phyloP scores from a whole-genome alignment of 2,888 invertebrate genomes.

The Torymus tubicola region DNA sequence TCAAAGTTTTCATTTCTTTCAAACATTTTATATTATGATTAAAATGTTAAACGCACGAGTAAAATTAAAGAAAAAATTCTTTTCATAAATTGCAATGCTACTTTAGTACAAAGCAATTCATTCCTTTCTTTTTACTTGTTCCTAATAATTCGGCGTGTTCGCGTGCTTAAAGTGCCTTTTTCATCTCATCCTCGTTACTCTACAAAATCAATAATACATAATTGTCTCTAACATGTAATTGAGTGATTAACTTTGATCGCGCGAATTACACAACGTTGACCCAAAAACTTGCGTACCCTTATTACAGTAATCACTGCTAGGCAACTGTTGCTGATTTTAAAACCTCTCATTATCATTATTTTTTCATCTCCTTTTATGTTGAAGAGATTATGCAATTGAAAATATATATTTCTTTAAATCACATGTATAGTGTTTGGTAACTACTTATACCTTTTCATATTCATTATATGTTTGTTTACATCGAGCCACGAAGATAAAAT shows the following conservation, averaged over 20 bases:
- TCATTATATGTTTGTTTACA: too few species aligned
- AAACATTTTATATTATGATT: too few species aligned
- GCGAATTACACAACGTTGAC: constrained; percentile 39
- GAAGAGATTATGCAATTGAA: neutral
- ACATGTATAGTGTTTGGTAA: neutral
- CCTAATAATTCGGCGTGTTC: constrained; percentile 51
- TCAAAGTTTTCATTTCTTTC: too few species aligned
- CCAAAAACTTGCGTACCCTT: constrained; percentile 36
- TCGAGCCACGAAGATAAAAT: neutral
- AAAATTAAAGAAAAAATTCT: neutral
- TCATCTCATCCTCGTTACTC: constrained; percentile 30
- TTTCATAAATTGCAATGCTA: neutral
- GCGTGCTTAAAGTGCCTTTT: constrained; percentile 42
- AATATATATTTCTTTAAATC: constrained; percentile 10
- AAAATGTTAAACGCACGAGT: too few species aligned
- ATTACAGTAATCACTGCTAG: constrained; percentile 42
- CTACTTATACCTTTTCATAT: too few species aligned
- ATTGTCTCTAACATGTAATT: constrained; percentile 42
- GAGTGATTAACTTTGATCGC: constrained; percentile 27
- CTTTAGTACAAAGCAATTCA: constrained; percentile 25
- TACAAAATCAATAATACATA: constrained; percentile 50
- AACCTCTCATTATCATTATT: neutral
- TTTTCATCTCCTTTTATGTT: neutral
- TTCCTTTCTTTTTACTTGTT: constrained; percentile 9
- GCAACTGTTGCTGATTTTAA: constrained; percentile 7